Evolutionary conservation across 2,888 invertebrate genomes (phyloP).

Genomic region (Cerceris rybyensis): DNA sequence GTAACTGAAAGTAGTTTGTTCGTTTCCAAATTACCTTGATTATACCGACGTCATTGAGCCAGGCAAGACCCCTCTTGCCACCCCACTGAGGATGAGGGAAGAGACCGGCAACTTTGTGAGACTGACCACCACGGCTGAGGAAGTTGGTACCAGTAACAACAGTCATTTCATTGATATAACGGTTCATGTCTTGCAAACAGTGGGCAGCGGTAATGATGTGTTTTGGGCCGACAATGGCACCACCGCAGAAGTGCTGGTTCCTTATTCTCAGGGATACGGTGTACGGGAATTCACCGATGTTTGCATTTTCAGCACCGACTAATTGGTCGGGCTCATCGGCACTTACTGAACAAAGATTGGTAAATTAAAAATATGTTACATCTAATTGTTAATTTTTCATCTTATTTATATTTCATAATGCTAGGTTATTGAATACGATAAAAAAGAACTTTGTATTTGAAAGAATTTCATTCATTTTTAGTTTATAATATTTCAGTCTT

Average conservation of each 20-base stretch:
- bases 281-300: slow-evolving; percentile 50
- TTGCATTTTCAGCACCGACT: slow-evolving; percentile 39
- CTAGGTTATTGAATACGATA: too few species aligned
- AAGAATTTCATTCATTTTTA: too few species aligned
- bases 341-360: slow-evolving; percentile 15
- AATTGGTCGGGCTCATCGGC: slow-evolving; percentile 29
- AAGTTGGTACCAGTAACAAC: slow-evolving; percentile 27
- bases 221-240: slow-evolving; percentile 36
- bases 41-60: slow-evolving; percentile 45
- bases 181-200: slow-evolving; percentile 21
- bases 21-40: slow-evolving; percentile 31
- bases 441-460: too few species aligned
- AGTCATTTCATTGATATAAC: neutral
- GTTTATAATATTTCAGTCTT: too few species aligned
- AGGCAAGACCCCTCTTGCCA: neutral
- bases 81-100: slow-evolving; percentile 17
- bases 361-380: neutral
- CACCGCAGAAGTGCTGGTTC: slow-evolving; percentile 49
- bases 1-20: too few species aligned
- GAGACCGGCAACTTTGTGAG: neutral
- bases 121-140: slow-evolving; percentile 28
- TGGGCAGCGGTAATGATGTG: slow-evolving; percentile 61
- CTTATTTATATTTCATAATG: too few species aligned
- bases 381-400: neutral
- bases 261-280: slow-evolving; percentile 42